These are phyloP conservation scores for Metalampra italica DNA, from an alignment of 2,888 invertebrate genomes.

Conservation along the genomic window DNA sequence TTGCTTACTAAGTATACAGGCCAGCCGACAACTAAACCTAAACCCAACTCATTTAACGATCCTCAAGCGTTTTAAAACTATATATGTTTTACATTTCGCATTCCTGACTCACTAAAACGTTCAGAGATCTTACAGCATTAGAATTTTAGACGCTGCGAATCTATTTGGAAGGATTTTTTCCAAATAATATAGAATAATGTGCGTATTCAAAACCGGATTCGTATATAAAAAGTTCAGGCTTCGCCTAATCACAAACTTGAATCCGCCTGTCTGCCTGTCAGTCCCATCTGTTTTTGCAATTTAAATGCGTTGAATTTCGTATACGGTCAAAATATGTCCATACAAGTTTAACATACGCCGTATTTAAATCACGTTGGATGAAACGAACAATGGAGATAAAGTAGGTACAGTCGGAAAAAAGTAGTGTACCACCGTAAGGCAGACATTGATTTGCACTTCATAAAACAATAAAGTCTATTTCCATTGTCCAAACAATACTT, in stretches of 20 bases:
- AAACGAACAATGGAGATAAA: no score
- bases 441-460: no score
- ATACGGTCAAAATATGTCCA: no score
- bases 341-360: no score
- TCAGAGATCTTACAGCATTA: no score
- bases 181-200: background rate
- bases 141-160: background rate
- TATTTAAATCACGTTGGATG: no score
- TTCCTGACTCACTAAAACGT: background rate
- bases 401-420: no score
- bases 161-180: no score
- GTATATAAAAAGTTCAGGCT: conserved; percentile 16
- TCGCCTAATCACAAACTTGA: conserved; percentile 25
- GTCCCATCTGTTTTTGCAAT: conserved; percentile 25
- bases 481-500: no score
- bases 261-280: conserved; percentile 45
- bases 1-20: conserved; percentile 5
- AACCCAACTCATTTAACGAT: background rate
- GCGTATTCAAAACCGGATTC: background rate
- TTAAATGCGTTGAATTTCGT: conserved; percentile 14
- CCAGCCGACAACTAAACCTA: background rate
- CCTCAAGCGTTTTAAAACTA: background rate
- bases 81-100: background rate
- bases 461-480: no score
- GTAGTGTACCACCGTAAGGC: no score